Evolutionary conservation across 2,888 invertebrate genomes (phyloP).

Genomic region (Latheticus oryzae): DNA sequence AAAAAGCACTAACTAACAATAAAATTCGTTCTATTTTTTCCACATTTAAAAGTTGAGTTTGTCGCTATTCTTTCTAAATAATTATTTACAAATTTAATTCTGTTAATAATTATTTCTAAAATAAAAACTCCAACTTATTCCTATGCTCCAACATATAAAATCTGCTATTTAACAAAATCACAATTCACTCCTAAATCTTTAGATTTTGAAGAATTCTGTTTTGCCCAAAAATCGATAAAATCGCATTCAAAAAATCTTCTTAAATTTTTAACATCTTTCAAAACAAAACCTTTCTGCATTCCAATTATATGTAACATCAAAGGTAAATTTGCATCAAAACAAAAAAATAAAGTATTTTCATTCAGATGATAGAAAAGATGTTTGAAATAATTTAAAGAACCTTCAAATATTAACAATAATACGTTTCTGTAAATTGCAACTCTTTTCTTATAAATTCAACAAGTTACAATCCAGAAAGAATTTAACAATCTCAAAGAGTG

Average conservation of each 20-base stretch:
- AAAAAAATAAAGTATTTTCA: neutral
- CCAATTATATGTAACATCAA: constrained; percentile 6
- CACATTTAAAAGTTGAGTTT: no score
- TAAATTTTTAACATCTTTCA: constrained; percentile 6
- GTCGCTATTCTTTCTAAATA: no score
- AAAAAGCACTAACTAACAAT: no score
- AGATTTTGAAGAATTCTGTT: neutral
- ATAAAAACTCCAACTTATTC: neutral
- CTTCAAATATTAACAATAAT: no score
- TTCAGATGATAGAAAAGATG: constrained; percentile 1
- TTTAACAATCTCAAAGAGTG: neutral
- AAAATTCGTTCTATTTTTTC: no score
- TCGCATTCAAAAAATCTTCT: constrained; percentile 11
- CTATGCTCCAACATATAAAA: no score
- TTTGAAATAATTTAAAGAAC: no score
- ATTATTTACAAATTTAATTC: no score
- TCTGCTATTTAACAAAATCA: no score
- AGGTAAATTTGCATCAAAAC: constrained; percentile 6
- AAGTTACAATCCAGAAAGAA: constrained; percentile 6
- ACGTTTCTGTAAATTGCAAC: constrained; percentile 10
- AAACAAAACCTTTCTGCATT: constrained; percentile 13
- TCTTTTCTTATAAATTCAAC: constrained; percentile 1
- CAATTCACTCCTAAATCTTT: no score
- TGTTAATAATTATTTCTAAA: no score
- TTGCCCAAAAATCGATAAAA: constrained; percentile 17